A percentile compares a stretch with the other conserved stretches of the same genome.
These are phyloP conservation scores for Apostichopus japonicus DNA, from an alignment of 35 echinoderm and acorn worm species.

Conservation along the genomic window DNA sequence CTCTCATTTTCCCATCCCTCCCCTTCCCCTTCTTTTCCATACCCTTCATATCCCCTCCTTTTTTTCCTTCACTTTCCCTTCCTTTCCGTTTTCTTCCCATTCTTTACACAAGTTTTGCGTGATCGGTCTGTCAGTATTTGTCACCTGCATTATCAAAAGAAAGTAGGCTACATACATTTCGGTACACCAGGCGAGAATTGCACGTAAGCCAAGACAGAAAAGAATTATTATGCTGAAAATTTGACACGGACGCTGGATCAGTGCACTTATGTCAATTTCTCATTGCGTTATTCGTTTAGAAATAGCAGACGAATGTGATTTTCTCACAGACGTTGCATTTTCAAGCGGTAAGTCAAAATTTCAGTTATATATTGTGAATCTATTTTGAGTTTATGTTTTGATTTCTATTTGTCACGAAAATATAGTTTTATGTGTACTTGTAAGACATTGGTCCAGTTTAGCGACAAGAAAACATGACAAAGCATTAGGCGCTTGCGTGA, in stretches of 20 bases:
- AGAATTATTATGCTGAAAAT: too few relatives aligned
- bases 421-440: too few relatives aligned
- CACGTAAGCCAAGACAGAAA: too few relatives aligned
- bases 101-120: too few relatives aligned
- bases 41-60: background rate
- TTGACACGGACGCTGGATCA: background rate
- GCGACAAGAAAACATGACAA: background rate
- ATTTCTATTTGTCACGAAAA: too few relatives aligned
- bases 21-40: background rate
- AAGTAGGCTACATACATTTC: too few relatives aligned
- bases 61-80: background rate
- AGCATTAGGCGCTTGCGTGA: background rate
- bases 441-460: background rate
- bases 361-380: too few relatives aligned
- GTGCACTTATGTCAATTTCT: conserved; percentile 28
- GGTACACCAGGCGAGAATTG: too few relatives aligned
- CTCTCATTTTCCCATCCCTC: background rate
- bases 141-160: too few relatives aligned
- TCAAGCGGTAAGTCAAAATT: conserved; percentile 12
- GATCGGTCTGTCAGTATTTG: too few relatives aligned
- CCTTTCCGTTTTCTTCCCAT: too few relatives aligned
- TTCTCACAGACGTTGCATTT: conserved; percentile 33
- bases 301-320: conserved; percentile 39
- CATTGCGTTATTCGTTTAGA: conserved; percentile 40
- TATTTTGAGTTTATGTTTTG: too few relatives aligned